Conservation (phyloP, 2,888 invertebrate genomes). For the Crocallis elinguaria region DNA sequence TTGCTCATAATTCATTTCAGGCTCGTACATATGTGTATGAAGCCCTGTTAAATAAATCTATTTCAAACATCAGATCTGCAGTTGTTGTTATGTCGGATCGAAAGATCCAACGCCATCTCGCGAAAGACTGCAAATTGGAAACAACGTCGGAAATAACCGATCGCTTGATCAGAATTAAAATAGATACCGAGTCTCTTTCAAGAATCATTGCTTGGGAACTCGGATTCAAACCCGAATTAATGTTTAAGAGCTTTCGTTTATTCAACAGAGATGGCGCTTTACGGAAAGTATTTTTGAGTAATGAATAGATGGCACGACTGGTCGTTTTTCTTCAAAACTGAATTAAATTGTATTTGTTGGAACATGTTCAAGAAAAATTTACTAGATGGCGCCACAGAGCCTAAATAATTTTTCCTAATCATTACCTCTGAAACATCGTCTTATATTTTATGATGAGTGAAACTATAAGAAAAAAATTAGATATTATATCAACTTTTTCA, state of each 20-base stretch:
- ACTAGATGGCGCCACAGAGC: conserved; percentile 28
- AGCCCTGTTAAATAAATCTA: neutral
- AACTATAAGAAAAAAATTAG: no score
- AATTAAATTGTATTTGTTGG: neutral
- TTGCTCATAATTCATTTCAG: conserved; percentile 12
- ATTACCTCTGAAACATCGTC: no score
- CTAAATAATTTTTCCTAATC: no score
- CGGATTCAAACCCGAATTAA: conserved; percentile 6
- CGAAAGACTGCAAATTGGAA: neutral
- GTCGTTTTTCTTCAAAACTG: neutral
- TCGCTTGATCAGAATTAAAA: neutral
- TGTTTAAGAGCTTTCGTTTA: neutral
- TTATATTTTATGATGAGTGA: no score
- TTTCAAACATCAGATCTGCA: neutral
- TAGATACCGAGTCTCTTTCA: no score
- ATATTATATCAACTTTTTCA: no score
- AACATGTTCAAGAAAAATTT: neutral
- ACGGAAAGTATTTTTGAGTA: neutral
- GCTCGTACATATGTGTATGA: neutral
- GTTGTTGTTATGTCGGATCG: neutral
- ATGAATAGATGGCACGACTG: neutral
- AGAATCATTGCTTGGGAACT: neutral
- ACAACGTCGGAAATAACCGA: neutral
- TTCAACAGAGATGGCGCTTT: conserved; percentile 13
- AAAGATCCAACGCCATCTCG: conserved; percentile 1